Evolutionary conservation across 2,888 invertebrate genomes (phyloP), one percentile per base, ranked within the genome.

Genomic region (Gastrophysa polygoni): DNA sequence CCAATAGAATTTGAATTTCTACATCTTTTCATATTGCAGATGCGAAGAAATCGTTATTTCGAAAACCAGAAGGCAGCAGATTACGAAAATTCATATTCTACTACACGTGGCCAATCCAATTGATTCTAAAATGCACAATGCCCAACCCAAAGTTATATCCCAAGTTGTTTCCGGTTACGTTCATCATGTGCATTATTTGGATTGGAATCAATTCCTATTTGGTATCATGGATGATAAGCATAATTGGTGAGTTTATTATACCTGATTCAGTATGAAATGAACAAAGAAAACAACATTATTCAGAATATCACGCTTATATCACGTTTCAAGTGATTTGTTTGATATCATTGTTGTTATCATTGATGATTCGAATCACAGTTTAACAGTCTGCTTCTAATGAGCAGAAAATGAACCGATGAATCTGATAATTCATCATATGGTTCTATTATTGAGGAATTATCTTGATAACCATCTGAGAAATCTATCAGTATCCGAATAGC

Each of bases 161-260:
- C 17, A 85, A 82, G 52, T 81, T 87, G 66, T 95, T 91, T 77
- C 91, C 93, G 0, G 43, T 91, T 0, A 89, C 94, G 0, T 96
- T 97, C 77, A 67, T 92, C 14, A 90, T 95, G 88, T 95, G 95
- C 76, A 89, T 95, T 21, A 78, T 92, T 1, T 94, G 93, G 89
- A 93, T 97, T 66, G 96, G 92, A 1, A 79, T 84, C 1, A 89
- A 93, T 68, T 93, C 96, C 0, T 97, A 95, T 77, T 73, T 94
- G 57, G 91, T 95, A 21, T 91, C 96, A 0, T 97, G 97, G 96
- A 93, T 95, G 89, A 90, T 96, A 78, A 89, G 93, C 28, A 85
- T 92, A 2, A 88, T 95, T 68, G 96, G 96, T 91, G 79, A 81
- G 81, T 60, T 21, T n/a, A 6, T 1, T 11, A 14, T 34, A 50